Evolutionary conservation across 2,888 invertebrate species (phyloP).

Genomic region (Apodemia hepburni): DNA sequence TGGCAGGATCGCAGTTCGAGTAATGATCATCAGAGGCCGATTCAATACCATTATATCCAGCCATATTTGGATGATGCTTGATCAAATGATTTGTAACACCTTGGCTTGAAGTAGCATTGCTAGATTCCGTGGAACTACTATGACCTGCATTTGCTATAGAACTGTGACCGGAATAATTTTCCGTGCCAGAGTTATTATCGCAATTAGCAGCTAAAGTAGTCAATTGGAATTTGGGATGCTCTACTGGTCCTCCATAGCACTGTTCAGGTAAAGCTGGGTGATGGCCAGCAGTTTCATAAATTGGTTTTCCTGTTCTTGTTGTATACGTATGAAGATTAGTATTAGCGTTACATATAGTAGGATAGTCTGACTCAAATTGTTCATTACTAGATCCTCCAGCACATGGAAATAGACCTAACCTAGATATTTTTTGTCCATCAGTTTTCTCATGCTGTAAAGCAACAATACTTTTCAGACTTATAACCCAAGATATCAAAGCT

Average conservation of each 20-base stretch:
- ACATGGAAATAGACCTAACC: conserved; percentile 90
- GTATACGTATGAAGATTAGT: conserved; percentile 92
- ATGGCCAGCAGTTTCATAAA: conserved; percentile 82
- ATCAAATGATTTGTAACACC: conserved; percentile 75
- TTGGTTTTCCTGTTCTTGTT: conserved; percentile 87
- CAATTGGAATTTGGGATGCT: conserved; percentile 72
- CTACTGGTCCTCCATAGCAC: conserved; percentile 66
- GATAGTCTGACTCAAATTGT: conserved; percentile 91
- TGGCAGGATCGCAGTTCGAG: no score
- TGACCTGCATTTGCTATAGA: conserved; percentile 78
- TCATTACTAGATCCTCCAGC: conserved; percentile 92
- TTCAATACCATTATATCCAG: conserved; percentile 70
- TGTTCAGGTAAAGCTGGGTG: conserved; percentile 64
- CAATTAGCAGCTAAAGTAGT: conserved; percentile 78
- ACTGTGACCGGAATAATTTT: conserved; percentile 82
- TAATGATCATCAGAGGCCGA: conserved; percentile 75
- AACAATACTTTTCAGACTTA: conserved; percentile 83
- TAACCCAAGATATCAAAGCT: conserved; percentile 91
- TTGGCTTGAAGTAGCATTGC: conserved; percentile 73
- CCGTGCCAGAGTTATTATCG: conserved; percentile 82
- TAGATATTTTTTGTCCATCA: conserved; percentile 83
- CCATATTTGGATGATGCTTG: conserved; percentile 69
- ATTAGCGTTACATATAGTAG: conserved; percentile 92
- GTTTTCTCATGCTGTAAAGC: conserved; percentile 86
- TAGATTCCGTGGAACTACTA: conserved; percentile 75